Percentiles rank a stretch among this genome's conserved stretches.
Conservation (phyloP, 2,888 invertebrate genomes). For the Xylocampa areola region DNA sequence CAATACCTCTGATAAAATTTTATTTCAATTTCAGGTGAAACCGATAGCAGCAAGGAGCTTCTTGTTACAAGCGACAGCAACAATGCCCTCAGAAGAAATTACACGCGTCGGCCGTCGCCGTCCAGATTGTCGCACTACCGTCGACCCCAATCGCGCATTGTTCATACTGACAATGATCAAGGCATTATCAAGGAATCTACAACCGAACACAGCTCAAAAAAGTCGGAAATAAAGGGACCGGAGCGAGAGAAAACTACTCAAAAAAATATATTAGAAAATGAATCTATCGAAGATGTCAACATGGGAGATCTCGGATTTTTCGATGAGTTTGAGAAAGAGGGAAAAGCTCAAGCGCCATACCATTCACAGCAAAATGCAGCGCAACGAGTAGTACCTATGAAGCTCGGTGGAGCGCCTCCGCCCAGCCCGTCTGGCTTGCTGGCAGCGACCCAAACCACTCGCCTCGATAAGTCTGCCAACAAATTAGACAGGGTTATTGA, state of each 20-base stretch:
- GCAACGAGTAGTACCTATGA: background rate
- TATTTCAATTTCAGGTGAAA: conserved; percentile 79
- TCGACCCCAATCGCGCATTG: conserved; percentile 28
- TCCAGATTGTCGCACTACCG: conserved; percentile 78
- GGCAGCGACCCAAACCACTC: conserved; percentile 50
- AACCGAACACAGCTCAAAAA: conserved; percentile 24
- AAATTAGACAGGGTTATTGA: conserved; percentile 78
- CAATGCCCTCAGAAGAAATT: conserved; percentile 77
- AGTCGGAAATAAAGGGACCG: conserved; percentile 20
- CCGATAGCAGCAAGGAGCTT: conserved; percentile 90
- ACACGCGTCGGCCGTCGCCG: conserved; percentile 77
- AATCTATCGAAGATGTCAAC: conserved; percentile 68
- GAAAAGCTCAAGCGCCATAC: conserved; percentile 20
- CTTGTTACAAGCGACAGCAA: conserved; percentile 90
- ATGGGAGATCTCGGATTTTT: conserved; percentile 74
- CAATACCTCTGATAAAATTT: background rate
- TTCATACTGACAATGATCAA: conserved; percentile 2
- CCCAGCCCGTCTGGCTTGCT: conserved; percentile 5
- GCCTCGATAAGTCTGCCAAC: conserved; percentile 70
- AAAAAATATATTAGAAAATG: conserved; percentile 44
- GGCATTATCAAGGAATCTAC: conserved; percentile 22
- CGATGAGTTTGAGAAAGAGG: conserved; percentile 61
- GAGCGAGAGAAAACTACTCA: conserved; percentile 39
- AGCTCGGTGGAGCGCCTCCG: conserved; percentile 26
- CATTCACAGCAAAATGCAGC: background rate